These are phyloP conservation scores for Drosophila bipectinata DNA, from an alignment of 1,140 invertebrate genomes.

Conservation along the genomic window DNA sequence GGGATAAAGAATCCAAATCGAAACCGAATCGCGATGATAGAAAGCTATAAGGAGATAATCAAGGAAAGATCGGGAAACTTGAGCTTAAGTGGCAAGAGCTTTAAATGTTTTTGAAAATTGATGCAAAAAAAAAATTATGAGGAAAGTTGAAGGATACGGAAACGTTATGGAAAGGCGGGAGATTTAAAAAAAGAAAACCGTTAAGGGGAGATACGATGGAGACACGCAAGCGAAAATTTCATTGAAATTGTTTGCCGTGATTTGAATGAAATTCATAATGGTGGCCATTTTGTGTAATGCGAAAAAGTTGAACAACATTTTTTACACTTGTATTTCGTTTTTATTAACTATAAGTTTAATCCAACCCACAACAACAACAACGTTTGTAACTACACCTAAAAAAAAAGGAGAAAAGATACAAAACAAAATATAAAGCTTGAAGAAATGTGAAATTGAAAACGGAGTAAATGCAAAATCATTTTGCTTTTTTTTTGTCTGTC, in stretches of 20 bases:
- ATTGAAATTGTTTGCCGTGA: constrained; percentile 83
- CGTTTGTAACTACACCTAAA: constrained; percentile 23
- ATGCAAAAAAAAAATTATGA: not conserved
- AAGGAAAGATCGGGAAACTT: constrained; percentile 27
- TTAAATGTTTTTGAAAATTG: constrained; percentile 40
- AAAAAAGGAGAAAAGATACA: not conserved
- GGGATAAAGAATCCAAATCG: constrained; percentile 11
- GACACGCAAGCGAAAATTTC: constrained; percentile 66
- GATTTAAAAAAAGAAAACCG: constrained; percentile 29
- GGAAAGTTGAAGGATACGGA: not conserved
- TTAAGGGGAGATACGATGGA: constrained; percentile 18
- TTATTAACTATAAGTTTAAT: constrained; percentile 75
- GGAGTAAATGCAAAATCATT: constrained; percentile 39
- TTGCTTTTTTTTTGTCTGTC: constrained; percentile 44
- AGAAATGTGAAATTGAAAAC: constrained; percentile 34
- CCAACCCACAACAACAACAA: constrained; percentile 32
- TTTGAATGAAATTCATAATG: constrained; percentile 84
- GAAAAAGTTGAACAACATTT: constrained; percentile 73
- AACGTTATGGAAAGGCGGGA: constrained; percentile 12
- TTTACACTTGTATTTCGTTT: constrained; percentile 80
- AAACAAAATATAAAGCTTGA: constrained; percentile 15
- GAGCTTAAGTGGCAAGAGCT: constrained; percentile 67
- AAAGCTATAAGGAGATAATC: not conserved
- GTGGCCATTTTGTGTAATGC: constrained; percentile 82
- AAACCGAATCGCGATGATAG: constrained; percentile 7